phyloP scores from a whole-genome alignment of 35 echinoderm and acorn worm genomes.

The Heliocidaris erythrogramma region DNA sequence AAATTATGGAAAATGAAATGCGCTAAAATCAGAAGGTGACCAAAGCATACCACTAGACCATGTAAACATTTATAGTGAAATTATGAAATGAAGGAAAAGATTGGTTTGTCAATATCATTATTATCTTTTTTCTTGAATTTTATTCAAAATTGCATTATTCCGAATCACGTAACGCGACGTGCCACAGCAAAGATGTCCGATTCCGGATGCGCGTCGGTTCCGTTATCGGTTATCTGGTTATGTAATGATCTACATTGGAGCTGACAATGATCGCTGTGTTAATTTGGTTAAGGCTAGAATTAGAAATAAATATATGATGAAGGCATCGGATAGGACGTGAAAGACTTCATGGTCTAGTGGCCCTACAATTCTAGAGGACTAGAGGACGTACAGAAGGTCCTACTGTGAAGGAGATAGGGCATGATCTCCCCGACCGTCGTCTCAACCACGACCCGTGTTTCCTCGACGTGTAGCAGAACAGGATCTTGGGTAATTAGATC shows the following conservation, averaged over 20 bases:
- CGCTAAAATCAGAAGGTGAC: too few species aligned
- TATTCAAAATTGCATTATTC: too few species aligned
- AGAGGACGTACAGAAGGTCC: neutral
- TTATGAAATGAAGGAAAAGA: too few species aligned
- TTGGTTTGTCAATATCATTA: too few species aligned
- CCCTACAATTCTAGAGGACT: neutral
- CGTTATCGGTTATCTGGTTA: too few species aligned
- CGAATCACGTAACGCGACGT: neutral
- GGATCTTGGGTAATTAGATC: slow-evolving; percentile 16
- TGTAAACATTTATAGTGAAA: too few species aligned
- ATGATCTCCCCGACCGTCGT: neutral
- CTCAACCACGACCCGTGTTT: neutral
- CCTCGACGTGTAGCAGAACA: neutral
- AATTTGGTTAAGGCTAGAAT: too few species aligned
- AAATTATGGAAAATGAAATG: too few species aligned
- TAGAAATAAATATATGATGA: too few species aligned
- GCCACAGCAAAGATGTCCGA: neutral
- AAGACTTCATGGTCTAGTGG: neutral
- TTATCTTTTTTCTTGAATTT: too few species aligned
- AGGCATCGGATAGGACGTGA: neutral
- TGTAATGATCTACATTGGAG: neutral
- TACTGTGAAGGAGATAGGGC: neutral
- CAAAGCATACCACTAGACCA: too few species aligned
- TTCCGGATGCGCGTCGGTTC: neutral
- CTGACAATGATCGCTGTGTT: neutral